A percentile compares a stretch with the other conserved stretches of the same genome.
phyloP scores from a whole-genome alignment of 2,113 vertebrate species.

The Lamprologus lemairii region DNA sequence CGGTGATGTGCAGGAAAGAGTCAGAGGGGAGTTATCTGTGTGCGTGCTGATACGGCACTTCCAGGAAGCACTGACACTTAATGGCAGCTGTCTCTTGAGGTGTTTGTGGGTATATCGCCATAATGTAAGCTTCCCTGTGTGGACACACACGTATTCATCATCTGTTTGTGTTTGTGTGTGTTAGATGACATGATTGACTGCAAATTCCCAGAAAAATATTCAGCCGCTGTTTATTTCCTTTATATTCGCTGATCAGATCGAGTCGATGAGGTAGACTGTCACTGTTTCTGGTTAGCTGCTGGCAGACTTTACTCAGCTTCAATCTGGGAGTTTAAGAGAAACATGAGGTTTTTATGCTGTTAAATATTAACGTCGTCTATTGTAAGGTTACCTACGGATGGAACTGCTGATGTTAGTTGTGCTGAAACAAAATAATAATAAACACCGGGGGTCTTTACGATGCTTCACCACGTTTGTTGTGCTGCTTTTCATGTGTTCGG shows the following conservation, averaged over 20 bases:
- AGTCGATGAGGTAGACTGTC: neutral
- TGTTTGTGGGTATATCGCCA: neutral
- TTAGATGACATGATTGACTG: neutral
- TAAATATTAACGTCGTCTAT: neutral
- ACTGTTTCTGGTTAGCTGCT: neutral
- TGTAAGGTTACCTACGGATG: neutral
- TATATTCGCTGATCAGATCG: rapidly evolving
- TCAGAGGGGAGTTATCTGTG: neutral
- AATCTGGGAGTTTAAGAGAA: neutral
- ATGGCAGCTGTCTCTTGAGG: neutral
- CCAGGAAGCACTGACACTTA: conserved; percentile 35
- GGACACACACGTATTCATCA: neutral
- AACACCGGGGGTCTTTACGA: neutral
- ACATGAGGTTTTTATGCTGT: neutral
- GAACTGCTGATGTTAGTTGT: neutral
- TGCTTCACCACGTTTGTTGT: neutral
- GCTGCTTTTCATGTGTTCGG: neutral
- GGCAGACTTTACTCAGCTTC: neutral
- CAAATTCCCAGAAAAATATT: neutral
- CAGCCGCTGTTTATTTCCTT: neutral
- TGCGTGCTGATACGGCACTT: neutral
- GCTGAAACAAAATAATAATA: neutral
- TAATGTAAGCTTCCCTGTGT: neutral
- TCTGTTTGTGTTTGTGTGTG: neutral
- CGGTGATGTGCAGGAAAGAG: neutral